A percentile compares a stretch with the other conserved stretches of the same genome.
phyloP scores from a whole-genome alignment of 2,113 vertebrate genomes.

The Gasterosteus aculeatus region DNA sequence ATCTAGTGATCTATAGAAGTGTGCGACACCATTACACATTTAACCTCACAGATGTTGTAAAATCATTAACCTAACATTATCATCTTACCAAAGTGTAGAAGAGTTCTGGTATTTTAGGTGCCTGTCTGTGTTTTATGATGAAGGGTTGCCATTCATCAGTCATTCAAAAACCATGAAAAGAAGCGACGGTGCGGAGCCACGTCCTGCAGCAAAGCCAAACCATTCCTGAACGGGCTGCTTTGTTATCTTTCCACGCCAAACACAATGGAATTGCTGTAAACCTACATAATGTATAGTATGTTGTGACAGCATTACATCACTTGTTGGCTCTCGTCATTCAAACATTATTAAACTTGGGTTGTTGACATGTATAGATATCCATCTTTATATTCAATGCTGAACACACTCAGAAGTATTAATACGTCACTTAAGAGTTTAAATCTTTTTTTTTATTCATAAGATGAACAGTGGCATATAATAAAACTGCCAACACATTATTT shows the following conservation, averaged over 20 bases:
- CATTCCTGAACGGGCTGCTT: conserved; percentile 71
- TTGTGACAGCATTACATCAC: conserved; percentile 25
- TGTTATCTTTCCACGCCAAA: conserved; percentile 47
- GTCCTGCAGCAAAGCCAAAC: conserved; percentile 42
- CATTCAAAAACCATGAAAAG: conserved; percentile 29
- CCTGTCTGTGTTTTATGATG: background rate
- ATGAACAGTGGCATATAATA: background rate
- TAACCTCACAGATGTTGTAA: background rate
- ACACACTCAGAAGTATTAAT: background rate
- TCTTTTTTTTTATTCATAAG: background rate
- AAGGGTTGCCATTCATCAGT: conserved; percentile 1
- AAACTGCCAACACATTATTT: background rate
- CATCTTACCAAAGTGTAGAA: background rate
- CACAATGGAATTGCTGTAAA: conserved; percentile 64
- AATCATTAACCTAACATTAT: background rate
- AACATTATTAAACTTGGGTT: background rate
- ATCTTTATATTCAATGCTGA: background rate
- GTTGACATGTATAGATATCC: background rate
- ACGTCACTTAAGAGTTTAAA: background rate
- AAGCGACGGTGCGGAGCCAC: background rate
- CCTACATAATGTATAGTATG: conserved; percentile 34
- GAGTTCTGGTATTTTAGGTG: background rate
- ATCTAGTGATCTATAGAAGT: conserved; percentile 54
- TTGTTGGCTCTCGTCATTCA: background rate
- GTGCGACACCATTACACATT: background rate